Percentiles rank a stretch among this genome's conserved stretches.
Conservation (phyloP, 2,113 vertebrate species). For the Mionectes macconnelli region DNA sequence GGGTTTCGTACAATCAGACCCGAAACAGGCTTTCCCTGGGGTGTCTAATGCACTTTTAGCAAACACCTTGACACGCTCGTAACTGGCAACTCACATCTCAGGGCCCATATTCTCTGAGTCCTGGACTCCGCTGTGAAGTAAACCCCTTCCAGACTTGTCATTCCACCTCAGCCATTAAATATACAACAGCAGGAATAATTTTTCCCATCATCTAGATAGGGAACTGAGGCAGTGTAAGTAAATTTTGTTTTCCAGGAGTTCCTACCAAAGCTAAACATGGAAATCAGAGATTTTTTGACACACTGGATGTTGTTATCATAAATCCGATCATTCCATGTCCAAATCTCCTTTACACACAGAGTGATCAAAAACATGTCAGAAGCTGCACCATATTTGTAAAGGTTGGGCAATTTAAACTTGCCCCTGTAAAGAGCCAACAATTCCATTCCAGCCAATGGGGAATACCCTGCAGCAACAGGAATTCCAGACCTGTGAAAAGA, state of each 20-base stretch:
- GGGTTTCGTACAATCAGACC: not conserved
- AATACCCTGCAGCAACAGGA: not conserved
- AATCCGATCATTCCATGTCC: not conserved
- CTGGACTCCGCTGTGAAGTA: not conserved
- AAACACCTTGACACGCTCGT: not conserved
- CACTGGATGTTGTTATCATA: not conserved
- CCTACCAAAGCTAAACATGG: not conserved
- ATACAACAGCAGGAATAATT: not conserved
- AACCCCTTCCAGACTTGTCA: not conserved
- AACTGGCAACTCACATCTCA: not conserved
- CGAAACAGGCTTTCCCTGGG: not conserved
- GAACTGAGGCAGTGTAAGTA: not conserved
- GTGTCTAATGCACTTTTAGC: not conserved
- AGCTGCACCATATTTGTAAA: not conserved
- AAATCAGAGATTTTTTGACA: not conserved
- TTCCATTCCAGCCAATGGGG: not conserved
- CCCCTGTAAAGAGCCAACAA: not conserved
- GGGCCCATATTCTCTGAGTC: not conserved
- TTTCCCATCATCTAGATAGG: rapidly evolving
- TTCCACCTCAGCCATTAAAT: not conserved
- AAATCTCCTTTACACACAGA: not conserved
- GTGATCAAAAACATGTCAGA: not conserved
- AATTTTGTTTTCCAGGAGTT: not conserved
- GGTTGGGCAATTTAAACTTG: not conserved
- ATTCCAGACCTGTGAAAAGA: not conserved